Conservation (phyloP, 2,888 invertebrate genomes). For the Blastobasis lacticolella region DNA sequence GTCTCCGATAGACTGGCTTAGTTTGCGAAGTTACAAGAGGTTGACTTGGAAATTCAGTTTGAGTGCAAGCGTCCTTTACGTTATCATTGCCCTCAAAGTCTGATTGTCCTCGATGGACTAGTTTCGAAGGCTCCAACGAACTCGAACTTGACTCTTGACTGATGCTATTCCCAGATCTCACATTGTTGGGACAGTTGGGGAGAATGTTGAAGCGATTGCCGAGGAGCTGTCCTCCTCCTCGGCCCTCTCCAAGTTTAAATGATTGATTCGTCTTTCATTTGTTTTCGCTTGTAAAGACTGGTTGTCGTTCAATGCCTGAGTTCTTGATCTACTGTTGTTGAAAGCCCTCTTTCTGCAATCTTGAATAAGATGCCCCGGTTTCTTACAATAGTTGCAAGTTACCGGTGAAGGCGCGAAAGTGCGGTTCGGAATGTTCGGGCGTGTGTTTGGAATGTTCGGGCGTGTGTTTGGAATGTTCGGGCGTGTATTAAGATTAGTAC, state of each 20-base stretch:
- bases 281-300: too few species aligned
- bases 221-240: slow-evolving; percentile 1
- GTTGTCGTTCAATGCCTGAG: too few species aligned
- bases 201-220: slow-evolving; percentile 8
- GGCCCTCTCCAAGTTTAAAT: slow-evolving; percentile 10
- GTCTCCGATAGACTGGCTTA: not conserved
- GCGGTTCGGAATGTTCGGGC: too few species aligned
- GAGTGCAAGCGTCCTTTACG: not conserved
- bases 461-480: too few species aligned
- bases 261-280: too few species aligned
- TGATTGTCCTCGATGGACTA: slow-evolving; percentile 9
- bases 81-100: not conserved
- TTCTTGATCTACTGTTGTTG: too few species aligned
- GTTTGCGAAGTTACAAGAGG: not conserved
- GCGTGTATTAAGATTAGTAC: too few species aligned
- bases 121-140: not conserved
- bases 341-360: too few species aligned
- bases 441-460: too few species aligned
- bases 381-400: too few species aligned
- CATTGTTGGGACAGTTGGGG: not conserved
- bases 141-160: not conserved
- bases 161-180: not conserved
- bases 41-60: slow-evolving; percentile 6
- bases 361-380: too few species aligned
- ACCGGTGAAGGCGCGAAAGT: too few species aligned